These are phyloP conservation scores for Drosophila pseudotakahashii DNA, from an alignment of 2,888 invertebrate genomes.

Conservation along the genomic window DNA sequence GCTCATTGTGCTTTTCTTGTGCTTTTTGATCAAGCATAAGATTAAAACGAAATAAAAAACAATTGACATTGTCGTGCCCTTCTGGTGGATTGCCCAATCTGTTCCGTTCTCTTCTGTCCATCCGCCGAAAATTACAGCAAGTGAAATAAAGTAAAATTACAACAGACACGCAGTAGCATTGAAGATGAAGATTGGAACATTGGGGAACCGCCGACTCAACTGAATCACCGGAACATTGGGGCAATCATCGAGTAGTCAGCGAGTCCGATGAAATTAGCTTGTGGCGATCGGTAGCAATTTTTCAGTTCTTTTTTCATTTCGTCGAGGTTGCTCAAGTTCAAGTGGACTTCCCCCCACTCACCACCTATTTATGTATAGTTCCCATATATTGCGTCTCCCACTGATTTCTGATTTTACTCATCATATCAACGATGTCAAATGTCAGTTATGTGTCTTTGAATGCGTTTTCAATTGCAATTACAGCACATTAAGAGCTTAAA, in stretches of 20 bases:
- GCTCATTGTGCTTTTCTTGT: neutral
- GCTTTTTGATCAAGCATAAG: constrained; percentile 3
- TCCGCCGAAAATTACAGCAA: constrained; percentile 14
- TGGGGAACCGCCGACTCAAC: constrained; percentile 12
- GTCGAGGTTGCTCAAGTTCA: constrained; percentile 45
- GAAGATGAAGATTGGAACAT: constrained; percentile 1
- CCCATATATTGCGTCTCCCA: neutral
- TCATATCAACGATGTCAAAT: constrained; percentile 53
- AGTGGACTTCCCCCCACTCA: constrained; percentile 19
- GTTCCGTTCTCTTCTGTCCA: neutral
- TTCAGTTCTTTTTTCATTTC: constrained; percentile 5
- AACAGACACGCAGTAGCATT: constrained; percentile 30
- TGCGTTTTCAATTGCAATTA: constrained; percentile 62
- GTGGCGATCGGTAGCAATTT: constrained; percentile 26
- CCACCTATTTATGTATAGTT: too few relatives aligned
- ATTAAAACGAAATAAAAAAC: constrained; percentile 5
- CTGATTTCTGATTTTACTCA: constrained; percentile 3
- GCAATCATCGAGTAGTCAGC: constrained; percentile 31
- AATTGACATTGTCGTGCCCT: constrained; percentile 40
- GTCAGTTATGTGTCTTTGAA: constrained; percentile 53
- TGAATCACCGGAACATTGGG: constrained; percentile 22
- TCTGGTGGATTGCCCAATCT: constrained; percentile 7
- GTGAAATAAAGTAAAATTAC: constrained; percentile 34
- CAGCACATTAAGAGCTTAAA: constrained; percentile 44
- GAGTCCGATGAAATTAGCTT: constrained; percentile 21